These are phyloP conservation scores for Sinocyclocheilus anshuiensis DNA, from an alignment of 2,113 vertebrate species.

Conservation along the genomic window DNA sequence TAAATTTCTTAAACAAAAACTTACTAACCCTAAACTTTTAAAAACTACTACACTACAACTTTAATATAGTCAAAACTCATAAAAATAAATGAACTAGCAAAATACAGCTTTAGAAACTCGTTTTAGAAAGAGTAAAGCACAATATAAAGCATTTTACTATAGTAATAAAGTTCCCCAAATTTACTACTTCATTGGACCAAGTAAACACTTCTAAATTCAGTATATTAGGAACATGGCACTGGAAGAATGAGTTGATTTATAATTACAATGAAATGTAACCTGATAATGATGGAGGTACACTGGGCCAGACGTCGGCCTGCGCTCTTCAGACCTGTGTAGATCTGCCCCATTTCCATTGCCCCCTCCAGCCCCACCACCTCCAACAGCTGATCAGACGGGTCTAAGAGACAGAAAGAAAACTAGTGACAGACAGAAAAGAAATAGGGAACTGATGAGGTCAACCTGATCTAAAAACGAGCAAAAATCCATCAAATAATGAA, in stretches of 20 bases:
- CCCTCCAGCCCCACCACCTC: slow-evolving; percentile 93
- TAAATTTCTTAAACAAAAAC: too few species aligned
- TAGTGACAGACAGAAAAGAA: background rate
- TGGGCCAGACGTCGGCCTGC: slow-evolving; percentile 90
- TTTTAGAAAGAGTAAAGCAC: too few species aligned
- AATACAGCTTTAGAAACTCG: too few species aligned
- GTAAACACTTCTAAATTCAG: background rate
- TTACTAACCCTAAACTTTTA: too few species aligned
- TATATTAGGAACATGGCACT: background rate
- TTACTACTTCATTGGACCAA: background rate
- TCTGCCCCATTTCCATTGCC: slow-evolving; percentile 51
- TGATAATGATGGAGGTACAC: slow-evolving; percentile 89
- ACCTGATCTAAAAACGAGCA: background rate
- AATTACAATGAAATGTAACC: slow-evolving; percentile 67
- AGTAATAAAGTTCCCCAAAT: background rate
- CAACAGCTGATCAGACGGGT: slow-evolving; percentile 89
- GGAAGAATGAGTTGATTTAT: background rate
- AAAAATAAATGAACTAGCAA: too few species aligned
- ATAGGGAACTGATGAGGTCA: background rate
- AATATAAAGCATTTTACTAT: background rate
- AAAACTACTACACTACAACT: too few species aligned
- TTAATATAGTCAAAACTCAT: too few species aligned
- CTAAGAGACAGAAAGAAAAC: slow-evolving; percentile 62
- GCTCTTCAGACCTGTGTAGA: slow-evolving; percentile 87
- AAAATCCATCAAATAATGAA: background rate